Evolutionary conservation across 1,140 invertebrate genomes (phyloP), one percentile per base, ranked within the genome.

Genomic region (Lasaia peninsularis): DNA sequence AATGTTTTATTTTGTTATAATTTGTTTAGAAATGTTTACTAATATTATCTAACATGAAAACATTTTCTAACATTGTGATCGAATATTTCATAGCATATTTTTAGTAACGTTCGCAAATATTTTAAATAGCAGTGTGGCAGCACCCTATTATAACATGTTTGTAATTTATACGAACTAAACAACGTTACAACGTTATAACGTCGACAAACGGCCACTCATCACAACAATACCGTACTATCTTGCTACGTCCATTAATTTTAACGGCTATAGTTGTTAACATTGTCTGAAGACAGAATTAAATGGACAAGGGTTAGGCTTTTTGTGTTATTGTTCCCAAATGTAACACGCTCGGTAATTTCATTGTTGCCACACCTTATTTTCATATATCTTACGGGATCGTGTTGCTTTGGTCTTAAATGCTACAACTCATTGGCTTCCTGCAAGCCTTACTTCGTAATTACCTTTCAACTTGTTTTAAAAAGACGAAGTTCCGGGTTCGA

Each of bases 261-360:
- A 52, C 56, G 53, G 52, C 56, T 48, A 58, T 63, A 55, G 56
- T 63, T 63, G 16, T 52, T 18, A 18, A 33, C 54, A 55, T 55
- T 50, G 44, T 59, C 34, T 33, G 56, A 63, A 58, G 61, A 58
- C 56, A 50, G 50, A 14, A 52, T 48, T 49, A 49, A 44, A 53
- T 52, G 61, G 61, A 63, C 61, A 63, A 28, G 61, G 61, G 56
- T 63, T 55, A 21, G 53, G 40, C 56, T 52, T 63, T 54, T 55
- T 61, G 48, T 52, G 18, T 52, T 49, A 58, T 50, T 55, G 51
- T 55, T 32, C 49, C 34, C 58, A 34, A 11, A 32, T 56, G 49
- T 49, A 49, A 49, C 34, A 50, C 21, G 24, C 24, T 28, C 8
- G 48, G 37, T 20, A 44, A 44, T 9, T 16, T 16, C 35, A 18